Evolutionary conservation across 2,888 invertebrate species (phyloP).

Genomic region (Lucinisca nassula): DNA sequence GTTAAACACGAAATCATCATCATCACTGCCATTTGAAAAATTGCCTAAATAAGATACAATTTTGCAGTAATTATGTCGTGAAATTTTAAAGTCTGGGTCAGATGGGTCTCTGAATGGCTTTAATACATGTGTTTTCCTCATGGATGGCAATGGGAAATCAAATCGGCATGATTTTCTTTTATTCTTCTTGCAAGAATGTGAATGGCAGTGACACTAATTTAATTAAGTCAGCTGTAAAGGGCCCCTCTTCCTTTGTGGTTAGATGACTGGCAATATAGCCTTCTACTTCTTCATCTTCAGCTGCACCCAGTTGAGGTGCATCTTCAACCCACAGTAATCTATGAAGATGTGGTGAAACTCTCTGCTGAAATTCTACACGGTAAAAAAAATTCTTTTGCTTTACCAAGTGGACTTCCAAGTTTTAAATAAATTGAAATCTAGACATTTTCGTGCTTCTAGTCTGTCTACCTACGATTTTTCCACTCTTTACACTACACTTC

Average conservation of each 20-base stretch:
- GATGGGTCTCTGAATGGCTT: slow-evolving; percentile 28
- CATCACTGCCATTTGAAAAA: neutral
- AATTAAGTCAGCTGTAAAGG: neutral
- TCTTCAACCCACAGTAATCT: slow-evolving; percentile 44
- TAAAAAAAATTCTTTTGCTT: slow-evolving; percentile 63
- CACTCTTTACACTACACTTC: no score
- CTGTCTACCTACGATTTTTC: no score
- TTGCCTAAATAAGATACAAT: slow-evolving; percentile 9
- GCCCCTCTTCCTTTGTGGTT: neutral
- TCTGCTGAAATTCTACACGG: slow-evolving; percentile 64
- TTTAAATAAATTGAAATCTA: slow-evolving; percentile 34
- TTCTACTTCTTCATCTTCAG: neutral
- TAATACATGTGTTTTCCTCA: slow-evolving; percentile 43
- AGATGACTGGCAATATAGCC: neutral
- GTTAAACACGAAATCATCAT: no score
- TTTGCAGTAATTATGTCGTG: neutral
- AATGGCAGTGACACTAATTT: slow-evolving; percentile 34
- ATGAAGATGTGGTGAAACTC: slow-evolving; percentile 71
- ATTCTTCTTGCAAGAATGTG: slow-evolving; percentile 46
- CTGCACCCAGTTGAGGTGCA: neutral
- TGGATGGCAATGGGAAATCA: slow-evolving; percentile 50
- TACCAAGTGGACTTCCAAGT: slow-evolving; percentile 51
- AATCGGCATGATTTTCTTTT: slow-evolving; percentile 40
- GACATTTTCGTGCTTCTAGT: no score
- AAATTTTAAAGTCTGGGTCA: neutral